Evolutionary conservation across 2,113 vertebrate species (phyloP).

Genomic region (Gasterosteus nipponicus): DNA sequence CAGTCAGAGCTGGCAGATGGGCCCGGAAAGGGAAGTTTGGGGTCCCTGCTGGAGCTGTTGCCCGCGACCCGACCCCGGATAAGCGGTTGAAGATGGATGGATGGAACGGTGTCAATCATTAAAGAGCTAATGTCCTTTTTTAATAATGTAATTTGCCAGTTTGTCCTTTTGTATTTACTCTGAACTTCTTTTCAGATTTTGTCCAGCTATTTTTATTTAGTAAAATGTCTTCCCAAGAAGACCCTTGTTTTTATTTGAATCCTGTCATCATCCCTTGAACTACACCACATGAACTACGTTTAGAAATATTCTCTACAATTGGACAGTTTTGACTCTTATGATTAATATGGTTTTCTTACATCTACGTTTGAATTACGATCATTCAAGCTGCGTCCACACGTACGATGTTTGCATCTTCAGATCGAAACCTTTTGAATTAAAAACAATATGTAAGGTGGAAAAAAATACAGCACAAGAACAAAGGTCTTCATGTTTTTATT

Average conservation of each 20-base stretch:
- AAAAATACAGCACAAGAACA: no score
- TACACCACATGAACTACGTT: neutral
- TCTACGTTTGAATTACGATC: neutral
- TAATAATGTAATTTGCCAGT: slow-evolving; percentile 16
- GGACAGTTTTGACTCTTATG: neutral
- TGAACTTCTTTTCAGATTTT: slow-evolving; percentile 49
- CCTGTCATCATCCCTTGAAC: neutral
- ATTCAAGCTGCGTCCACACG: neutral
- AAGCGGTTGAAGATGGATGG: no score
- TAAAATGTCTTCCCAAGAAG: neutral
- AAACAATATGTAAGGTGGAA: no score
- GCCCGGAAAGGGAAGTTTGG: no score
- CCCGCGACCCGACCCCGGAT: no score
- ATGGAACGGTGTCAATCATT: neutral
- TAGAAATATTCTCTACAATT: neutral
- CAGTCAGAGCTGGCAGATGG: no score
- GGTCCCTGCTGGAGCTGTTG: no score
- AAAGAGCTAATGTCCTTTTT: neutral
- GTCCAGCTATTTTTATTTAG: neutral
- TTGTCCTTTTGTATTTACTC: slow-evolving; percentile 17
- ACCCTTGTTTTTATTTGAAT: neutral
- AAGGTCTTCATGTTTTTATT: neutral
- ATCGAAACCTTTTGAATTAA: no score
- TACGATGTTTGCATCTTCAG: neutral
- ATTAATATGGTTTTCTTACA: no score